A percentile compares a stretch with the other conserved stretches of the same genome.
phyloP scores from a whole-genome alignment of 2,113 vertebrate species.

The Notarius quadriscutis region DNA sequence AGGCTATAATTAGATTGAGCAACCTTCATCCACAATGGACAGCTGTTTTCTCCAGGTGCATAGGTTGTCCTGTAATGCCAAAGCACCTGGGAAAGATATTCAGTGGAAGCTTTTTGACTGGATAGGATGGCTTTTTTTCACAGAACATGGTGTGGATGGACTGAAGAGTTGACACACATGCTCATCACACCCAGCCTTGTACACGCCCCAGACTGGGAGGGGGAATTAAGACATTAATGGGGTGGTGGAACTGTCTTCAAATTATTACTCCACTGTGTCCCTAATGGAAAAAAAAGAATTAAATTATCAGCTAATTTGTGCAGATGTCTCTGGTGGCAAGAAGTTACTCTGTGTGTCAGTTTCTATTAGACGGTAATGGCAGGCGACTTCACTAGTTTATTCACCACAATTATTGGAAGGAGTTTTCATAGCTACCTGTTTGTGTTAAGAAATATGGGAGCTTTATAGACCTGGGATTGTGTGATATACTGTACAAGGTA shows the following conservation, averaged over 20 bases:
- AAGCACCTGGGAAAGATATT: background rate
- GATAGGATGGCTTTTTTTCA: background rate
- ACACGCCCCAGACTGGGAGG: conserved; percentile 36
- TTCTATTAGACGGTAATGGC: conserved; percentile 70
- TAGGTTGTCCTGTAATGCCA: background rate
- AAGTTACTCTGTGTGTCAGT: conserved; percentile 72
- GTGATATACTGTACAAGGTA: background rate
- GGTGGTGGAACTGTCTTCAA: conserved; percentile 74
- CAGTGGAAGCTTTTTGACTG: background rate
- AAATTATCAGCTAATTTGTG: conserved; percentile 88
- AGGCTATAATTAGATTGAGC: conserved; percentile 38
- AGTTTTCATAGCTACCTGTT: background rate
- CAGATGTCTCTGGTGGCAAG: conserved; percentile 73
- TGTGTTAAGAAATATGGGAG: background rate
- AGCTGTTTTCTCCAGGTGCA: conserved; percentile 30
- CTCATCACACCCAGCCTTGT: conserved; percentile 14
- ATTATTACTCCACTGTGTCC: conserved; percentile 81
- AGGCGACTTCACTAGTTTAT: conserved; percentile 69
- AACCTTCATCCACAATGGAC: background rate
- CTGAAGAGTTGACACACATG: background rate
- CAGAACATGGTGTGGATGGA: background rate
- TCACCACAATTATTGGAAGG: conserved; percentile 4
- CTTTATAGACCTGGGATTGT: background rate
- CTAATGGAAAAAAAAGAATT: conserved; percentile 79
- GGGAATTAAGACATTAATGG: conserved; percentile 88